These are phyloP conservation scores for Idaea aversata DNA, from an alignment of 2,888 invertebrate species.

Conservation along the genomic window DNA sequence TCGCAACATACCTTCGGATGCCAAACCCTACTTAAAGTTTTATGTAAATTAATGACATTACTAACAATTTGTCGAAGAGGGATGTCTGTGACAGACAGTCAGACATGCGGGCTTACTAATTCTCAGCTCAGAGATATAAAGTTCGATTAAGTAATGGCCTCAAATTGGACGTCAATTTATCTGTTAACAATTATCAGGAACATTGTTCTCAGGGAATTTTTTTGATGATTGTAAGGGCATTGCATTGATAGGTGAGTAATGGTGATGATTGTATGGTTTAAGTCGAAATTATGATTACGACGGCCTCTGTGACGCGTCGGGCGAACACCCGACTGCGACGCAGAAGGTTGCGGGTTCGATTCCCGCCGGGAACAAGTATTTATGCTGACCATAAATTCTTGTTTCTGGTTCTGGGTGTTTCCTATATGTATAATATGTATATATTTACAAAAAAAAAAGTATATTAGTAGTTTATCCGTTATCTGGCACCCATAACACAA, in stretches of 20 bases:
- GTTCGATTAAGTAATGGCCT: conserved; percentile 63
- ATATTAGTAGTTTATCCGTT: no score
- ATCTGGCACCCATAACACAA: no score
- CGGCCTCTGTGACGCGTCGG: no score
- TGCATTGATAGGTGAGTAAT: conserved; percentile 2
- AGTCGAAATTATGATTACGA: no score
- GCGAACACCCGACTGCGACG: no score
- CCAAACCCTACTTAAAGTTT: conserved; percentile 5
- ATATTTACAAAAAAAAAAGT: no score
- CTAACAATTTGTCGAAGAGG: conserved; percentile 59
- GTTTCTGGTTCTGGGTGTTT: no score
- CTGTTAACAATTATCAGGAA: conserved; percentile 40
- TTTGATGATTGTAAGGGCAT: not conserved
- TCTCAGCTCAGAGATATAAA: conserved; percentile 41
- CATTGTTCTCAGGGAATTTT: not conserved
- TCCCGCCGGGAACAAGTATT: no score
- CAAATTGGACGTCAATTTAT: conserved; percentile 73
- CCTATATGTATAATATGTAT: no score
- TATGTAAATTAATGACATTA: conserved; percentile 60
- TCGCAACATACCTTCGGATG: not conserved
- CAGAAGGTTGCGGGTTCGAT: no score
- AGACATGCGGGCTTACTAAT: conserved; percentile 68
- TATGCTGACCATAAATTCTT: no score
- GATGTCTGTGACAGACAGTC: conserved; percentile 45
- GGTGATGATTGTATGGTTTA: not conserved